Evolutionary conservation across 2,888 invertebrate genomes (phyloP).

Genomic region (Drosophila incognita): DNA sequence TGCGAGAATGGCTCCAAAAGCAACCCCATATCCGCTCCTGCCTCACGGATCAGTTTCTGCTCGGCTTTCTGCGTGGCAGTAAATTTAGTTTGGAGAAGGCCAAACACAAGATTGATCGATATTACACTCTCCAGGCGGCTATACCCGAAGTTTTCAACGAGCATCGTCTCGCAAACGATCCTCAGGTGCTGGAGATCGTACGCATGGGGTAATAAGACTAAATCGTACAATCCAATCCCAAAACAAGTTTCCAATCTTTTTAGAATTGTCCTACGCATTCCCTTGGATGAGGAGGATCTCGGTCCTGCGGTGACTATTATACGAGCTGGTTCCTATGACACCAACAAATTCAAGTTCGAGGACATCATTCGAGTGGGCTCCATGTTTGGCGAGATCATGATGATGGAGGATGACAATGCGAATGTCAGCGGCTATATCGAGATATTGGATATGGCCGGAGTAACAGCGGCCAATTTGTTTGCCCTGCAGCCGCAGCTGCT

Average conservation of each 20-base stretch:
- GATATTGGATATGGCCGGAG: conserved; percentile 87
- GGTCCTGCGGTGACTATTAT: conserved; percentile 86
- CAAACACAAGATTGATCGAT: conserved; percentile 87
- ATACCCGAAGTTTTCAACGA: conserved; percentile 87
- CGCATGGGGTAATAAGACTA: conserved; percentile 69
- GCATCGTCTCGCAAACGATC: conserved; percentile 77
- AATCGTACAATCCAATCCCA: not conserved
- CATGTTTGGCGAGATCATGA: conserved; percentile 88
- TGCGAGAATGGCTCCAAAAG: conserved; percentile 86
- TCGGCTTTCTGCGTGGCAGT: conserved; percentile 86
- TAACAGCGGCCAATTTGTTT: conserved; percentile 86
- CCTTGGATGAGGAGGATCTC: conserved; percentile 82
- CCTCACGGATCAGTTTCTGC: conserved; percentile 85
- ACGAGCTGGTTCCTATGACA: conserved; percentile 86
- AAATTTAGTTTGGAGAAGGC: conserved; percentile 87
- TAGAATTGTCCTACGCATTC: conserved; percentile 78
- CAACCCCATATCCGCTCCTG: conserved; percentile 85
- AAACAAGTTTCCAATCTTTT: not conserved
- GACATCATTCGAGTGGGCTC: conserved; percentile 87
- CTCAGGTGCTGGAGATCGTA: conserved; percentile 77
- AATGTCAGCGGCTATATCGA: conserved; percentile 86
- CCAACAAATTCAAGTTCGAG: conserved; percentile 85
- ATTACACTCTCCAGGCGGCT: conserved; percentile 86
- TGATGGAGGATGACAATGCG: conserved; percentile 88
- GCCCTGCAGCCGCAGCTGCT: conserved; percentile 88